These are phyloP conservation scores for Catharus minimus DNA, from an alignment of 2,113 vertebrate genomes.

Conservation along the genomic window DNA sequence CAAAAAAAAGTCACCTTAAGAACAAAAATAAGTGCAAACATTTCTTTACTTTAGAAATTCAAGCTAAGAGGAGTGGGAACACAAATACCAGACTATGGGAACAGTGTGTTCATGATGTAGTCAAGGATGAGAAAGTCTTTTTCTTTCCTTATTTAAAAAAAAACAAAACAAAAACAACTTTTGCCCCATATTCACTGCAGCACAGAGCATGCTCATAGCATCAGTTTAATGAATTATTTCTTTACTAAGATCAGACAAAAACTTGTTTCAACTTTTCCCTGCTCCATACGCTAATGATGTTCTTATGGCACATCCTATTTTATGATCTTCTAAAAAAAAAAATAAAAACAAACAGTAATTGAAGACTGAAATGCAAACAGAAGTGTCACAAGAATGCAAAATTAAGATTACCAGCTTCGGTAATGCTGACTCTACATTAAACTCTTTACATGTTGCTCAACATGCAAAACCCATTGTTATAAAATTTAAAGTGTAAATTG, in stretches of 20 bases:
- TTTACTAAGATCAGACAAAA: conserved; percentile 51
- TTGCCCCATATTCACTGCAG: conserved; percentile 52
- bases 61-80: conserved; percentile 59
- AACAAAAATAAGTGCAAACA: conserved; percentile 76
- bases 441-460: conserved; percentile 51
- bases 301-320: conserved; percentile 64
- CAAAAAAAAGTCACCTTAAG: conserved; percentile 57
- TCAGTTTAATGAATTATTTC: conserved; percentile 38
- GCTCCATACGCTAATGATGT: conserved; percentile 13
- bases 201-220: conserved; percentile 50
- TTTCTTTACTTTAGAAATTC: conserved; percentile 65
- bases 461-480: conserved; percentile 48
- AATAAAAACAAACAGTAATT: neutral
- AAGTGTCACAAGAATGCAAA: conserved; percentile 48
- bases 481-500: conserved; percentile 63
- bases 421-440: conserved; percentile 47
- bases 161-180: neutral
- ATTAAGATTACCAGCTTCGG: conserved; percentile 52
- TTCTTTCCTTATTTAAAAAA: neutral
- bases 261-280: conserved; percentile 38
- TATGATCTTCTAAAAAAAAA: neutral
- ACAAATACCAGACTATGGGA: conserved; percentile 52
- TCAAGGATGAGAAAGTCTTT: conserved; percentile 18
- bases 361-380: conserved; percentile 56
- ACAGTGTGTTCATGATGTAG: conserved; percentile 28